phyloP scores from a whole-genome alignment of 2,113 vertebrate genomes.

The Siphamia tubifer region DNA sequence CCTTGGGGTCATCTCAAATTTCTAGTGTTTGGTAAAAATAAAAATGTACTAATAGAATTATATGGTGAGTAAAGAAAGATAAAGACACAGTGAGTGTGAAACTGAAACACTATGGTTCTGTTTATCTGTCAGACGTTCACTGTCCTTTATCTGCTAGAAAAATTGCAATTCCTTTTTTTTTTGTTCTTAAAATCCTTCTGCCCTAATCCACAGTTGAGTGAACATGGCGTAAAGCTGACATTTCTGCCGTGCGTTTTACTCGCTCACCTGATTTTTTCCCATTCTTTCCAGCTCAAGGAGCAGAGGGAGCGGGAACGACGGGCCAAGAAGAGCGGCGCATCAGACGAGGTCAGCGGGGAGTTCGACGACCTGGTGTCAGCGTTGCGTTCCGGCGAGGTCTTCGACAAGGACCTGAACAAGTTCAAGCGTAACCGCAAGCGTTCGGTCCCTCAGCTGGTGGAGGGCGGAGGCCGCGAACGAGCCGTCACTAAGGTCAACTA shows the following conservation, averaged over 20 bases:
- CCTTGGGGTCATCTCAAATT: no score
- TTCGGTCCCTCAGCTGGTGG: slow-evolving; percentile 86
- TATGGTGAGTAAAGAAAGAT: no score
- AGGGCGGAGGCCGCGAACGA: slow-evolving; percentile 86
- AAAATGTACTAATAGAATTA: no score
- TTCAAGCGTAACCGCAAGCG: slow-evolving; percentile 96
- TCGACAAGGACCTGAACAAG: slow-evolving; percentile 98
- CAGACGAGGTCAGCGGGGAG: slow-evolving; percentile 92
- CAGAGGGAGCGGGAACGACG: slow-evolving; percentile 91
- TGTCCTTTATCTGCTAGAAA: no score
- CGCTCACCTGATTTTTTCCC: background rate
- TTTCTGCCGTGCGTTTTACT: background rate
- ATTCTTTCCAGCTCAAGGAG: slow-evolving; percentile 87
- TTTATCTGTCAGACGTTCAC: no score
- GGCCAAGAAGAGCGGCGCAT: slow-evolving; percentile 84
- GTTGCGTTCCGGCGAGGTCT: slow-evolving; percentile 93
- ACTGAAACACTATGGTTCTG: no score
- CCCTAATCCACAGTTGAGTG: no score
- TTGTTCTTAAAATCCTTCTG: no score
- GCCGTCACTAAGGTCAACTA: slow-evolving; percentile 91
- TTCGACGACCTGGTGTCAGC: slow-evolving; percentile 97
- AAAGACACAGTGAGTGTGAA: no score
- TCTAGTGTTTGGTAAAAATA: no score
- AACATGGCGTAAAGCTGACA: no score
- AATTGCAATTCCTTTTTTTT: no score